phyloP scores from a whole-genome alignment of 2,888 invertebrate genomes.

The Leptopterna dolabrata region DNA sequence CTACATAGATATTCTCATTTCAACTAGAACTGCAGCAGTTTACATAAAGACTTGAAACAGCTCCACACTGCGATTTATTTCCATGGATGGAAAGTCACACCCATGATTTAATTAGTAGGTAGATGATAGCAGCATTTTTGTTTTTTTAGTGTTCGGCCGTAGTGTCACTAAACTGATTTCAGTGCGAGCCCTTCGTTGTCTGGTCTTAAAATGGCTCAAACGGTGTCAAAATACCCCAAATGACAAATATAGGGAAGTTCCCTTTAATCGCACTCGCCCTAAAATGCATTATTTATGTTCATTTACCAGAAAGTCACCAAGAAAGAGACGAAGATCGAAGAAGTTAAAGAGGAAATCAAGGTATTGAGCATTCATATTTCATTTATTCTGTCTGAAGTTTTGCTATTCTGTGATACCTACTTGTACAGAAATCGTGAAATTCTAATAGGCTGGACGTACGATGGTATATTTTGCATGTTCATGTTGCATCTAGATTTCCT shows the following conservation, averaged over 20 bases:
- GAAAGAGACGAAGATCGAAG: conserved; percentile 48
- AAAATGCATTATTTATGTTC: neutral
- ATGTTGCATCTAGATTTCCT: no score
- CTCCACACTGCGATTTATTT: no score
- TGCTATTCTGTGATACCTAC: neutral
- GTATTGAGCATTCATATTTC: neutral
- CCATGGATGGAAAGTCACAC: no score
- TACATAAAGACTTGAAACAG: no score
- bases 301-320: conserved; percentile 46
- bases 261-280: neutral
- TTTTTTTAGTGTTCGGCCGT: neutral
- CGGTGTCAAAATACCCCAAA: neutral
- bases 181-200: neutral
- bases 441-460: no score
- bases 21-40: no score
- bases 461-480: no score
- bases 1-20: no score
- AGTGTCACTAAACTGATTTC: neutral
- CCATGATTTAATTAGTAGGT: no score
- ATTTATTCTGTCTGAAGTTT: neutral
- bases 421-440: neutral
- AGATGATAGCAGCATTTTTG: no score
- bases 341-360: conserved; percentile 49
- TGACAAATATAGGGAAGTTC: neutral
- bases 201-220: neutral